A percentile compares a stretch with the other conserved stretches of the same genome.
phyloP scores from a whole-genome alignment of 2,113 vertebrate species.

The Sisor rabdophorus region DNA sequence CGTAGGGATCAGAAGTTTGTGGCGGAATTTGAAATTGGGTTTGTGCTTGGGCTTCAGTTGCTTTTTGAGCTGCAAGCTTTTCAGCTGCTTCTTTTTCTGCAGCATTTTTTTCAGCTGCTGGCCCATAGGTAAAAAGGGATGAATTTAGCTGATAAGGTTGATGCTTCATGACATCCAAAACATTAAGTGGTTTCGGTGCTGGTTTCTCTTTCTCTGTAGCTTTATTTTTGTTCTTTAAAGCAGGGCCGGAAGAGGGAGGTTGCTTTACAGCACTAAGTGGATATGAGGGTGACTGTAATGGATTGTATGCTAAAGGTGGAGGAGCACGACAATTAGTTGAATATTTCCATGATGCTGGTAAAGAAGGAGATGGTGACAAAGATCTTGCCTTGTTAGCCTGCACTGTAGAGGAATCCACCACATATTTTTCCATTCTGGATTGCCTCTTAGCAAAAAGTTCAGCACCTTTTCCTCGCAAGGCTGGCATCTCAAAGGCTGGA shows the following conservation, averaged over 20 bases:
- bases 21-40: constrained; percentile 51
- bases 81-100: constrained; percentile 48
- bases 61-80: constrained; percentile 52
- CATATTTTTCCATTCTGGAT: constrained; percentile 94
- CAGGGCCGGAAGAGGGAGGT: constrained; percentile 63
- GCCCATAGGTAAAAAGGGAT: constrained; percentile 90
- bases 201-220: constrained; percentile 75
- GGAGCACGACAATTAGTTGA: constrained; percentile 90
- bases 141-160: constrained; percentile 91
- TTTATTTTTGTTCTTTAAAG: constrained; percentile 70
- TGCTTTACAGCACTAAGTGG: constrained; percentile 82
- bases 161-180: constrained; percentile 96
- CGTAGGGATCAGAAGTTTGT: constrained; percentile 60
- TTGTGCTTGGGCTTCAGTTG: constrained; percentile 52
- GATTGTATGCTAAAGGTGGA: constrained; percentile 87
- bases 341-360: constrained; percentile 91
- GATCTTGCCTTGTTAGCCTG: constrained; percentile 81
- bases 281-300: constrained; percentile 87
- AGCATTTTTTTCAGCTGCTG: constrained; percentile 68
- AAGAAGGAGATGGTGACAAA: constrained; percentile 83
- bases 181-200: constrained; percentile 83
- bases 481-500: constrained; percentile 81
- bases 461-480: constrained; percentile 86
- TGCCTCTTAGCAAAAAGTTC: constrained; percentile 94
- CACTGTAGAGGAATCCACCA: constrained; percentile 92